Base-by-base conservation (phyloP, 2,888 invertebrate species). In the Megamerina dolium region DNA sequence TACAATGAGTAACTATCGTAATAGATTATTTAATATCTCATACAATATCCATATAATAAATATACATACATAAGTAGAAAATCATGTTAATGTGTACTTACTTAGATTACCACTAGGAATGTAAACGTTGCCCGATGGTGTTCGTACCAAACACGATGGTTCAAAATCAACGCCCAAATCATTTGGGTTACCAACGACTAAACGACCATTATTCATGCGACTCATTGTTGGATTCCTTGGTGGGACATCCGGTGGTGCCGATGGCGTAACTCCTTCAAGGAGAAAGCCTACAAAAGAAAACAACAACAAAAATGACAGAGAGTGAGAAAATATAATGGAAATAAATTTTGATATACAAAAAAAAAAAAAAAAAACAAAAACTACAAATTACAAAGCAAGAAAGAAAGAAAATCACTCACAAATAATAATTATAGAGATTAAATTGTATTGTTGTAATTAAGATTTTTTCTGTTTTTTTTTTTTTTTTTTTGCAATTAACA, bases 91-190 rank as follows among this genome's bases (percentile, higher is more conserved):
- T 14, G 9, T 31, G 13, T 55, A 76, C 76, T 77, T 69, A 77
- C 77, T 77, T 68, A 76, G 67, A 64, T 77, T 77, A 76, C 83
- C 84, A 77, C 87, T 85, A 73, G 90, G 90, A 80, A 91, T 90
- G 78, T 90, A 91, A 71, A 91, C 87, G 77, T 90, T 90, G 71
- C 91, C 91, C 58, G 90, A 91, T 58, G 90, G 88, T 55, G 90
- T 90, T 73, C 90, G 81, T 63, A 90, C 89, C 65, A 91, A 81
- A 73, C 90, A 90, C 68, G 89, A 87, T 59, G 90, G 88, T 74
- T 90, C 90, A 73, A 89, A 87, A 73, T 90, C 90, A 58, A 75
- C 77, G 57, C 82, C 75, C 66, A 77, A 74, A 70, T 82, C 82
- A 59, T 81, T 82, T 58, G 85, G 85, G 74, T 87, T 86, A 70